phyloP scores from a whole-genome alignment of 2,797 vertebrate species.

The Crocodylus rhombifer region DNA sequence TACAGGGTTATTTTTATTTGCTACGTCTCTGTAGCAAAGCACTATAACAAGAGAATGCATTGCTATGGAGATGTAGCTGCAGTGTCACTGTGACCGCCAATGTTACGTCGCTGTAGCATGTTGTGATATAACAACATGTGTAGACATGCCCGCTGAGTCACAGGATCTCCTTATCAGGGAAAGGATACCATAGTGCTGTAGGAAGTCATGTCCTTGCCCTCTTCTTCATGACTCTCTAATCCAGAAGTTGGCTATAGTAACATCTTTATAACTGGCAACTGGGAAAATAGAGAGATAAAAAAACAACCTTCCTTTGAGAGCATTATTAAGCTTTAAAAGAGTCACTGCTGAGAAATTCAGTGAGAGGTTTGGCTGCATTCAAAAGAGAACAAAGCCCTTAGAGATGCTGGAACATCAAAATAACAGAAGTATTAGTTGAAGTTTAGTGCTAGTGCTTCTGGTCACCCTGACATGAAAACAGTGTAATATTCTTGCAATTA shows the following conservation, averaged over 20 bases:
- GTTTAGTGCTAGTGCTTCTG: background rate
- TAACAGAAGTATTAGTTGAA: background rate
- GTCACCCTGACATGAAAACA: background rate
- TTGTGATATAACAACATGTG: too few species aligned
- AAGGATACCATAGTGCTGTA: background rate
- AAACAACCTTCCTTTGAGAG: background rate
- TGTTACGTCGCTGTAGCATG: too few species aligned
- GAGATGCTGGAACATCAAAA: background rate
- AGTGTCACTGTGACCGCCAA: too few species aligned
- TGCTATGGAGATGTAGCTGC: too few species aligned
- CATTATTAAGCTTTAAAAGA: background rate
- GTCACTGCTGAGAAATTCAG: background rate
- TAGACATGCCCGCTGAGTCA: background rate
- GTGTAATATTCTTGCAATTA: background rate
- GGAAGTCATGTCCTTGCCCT: background rate
- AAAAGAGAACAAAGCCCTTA: background rate
- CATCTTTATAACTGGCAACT: background rate
- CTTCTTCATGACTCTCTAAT: background rate
- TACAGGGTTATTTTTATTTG: too few species aligned
- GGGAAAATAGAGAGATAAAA: background rate
- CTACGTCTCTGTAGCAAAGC: too few species aligned
- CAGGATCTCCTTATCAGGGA: background rate
- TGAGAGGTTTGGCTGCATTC: background rate
- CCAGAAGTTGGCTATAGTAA: background rate
- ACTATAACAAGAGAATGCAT: too few species aligned